Conservation (phyloP, 2,888 invertebrate species). For the Gastrophysa polygoni region DNA sequence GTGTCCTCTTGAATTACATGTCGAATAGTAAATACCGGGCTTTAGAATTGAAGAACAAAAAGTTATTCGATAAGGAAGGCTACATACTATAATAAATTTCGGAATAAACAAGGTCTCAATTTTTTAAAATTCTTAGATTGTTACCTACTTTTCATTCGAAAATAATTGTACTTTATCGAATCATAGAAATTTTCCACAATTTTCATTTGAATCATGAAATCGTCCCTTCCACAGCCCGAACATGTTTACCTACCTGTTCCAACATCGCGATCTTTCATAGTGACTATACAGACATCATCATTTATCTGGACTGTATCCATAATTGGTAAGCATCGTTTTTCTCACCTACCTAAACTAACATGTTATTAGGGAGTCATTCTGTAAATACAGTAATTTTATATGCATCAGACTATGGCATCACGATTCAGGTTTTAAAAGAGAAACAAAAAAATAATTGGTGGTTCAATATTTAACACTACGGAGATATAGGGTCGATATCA, state of each 20-base stretch:
- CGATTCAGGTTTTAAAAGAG: constrained; percentile 14
- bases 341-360: constrained; percentile 43
- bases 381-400: constrained; percentile 45
- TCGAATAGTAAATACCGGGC: no score
- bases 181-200: no score
- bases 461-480: constrained; percentile 30
- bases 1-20: no score
- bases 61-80: no score
- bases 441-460: constrained; percentile 29
- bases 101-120: no score
- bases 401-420: constrained; percentile 30
- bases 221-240: neutral
- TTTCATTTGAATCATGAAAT: neutral
- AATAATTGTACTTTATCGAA: neutral
- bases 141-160: no score
- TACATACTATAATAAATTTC: no score
- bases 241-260: neutral
- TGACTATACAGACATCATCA: constrained; percentile 7
- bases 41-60: no score
- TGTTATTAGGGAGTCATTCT: constrained; percentile 46
- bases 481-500: constrained; percentile 12
- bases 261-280: neutral
- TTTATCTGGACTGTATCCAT: constrained; percentile 28
- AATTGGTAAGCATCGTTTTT: constrained; percentile 40
- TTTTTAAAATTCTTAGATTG: no score